Percentiles rank a stretch among this genome's conserved stretches.
Conservation (phyloP, 2,888 invertebrate species). For the Nowickia ferox region DNA sequence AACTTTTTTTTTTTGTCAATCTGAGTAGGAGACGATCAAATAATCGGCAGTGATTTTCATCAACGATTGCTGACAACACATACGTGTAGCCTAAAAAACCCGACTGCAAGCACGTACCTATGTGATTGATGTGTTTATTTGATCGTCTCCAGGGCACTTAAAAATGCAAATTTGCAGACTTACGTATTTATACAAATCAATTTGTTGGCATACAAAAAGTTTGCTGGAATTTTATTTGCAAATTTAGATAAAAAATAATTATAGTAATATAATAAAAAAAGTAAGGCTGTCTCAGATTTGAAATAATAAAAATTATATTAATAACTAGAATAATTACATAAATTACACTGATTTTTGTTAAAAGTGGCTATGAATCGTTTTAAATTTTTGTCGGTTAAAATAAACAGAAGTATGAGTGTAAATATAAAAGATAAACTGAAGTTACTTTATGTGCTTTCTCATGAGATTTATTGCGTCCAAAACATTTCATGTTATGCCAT, state of each 20-base stretch:
- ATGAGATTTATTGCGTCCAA: no score
- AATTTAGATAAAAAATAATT: conserved; percentile 12
- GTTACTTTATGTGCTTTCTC: no score
- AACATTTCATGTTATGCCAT: no score
- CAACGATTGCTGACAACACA: no score
- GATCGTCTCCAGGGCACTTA: no score
- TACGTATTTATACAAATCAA: conserved; percentile 1
- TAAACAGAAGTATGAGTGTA: background rate
- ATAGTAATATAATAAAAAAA: conserved; percentile 1
- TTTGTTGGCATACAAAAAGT: conserved; percentile 56
- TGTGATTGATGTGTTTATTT: no score
- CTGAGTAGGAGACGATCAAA: no score
- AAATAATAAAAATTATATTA: conserved; percentile 35
- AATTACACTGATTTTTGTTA: conserved; percentile 27
- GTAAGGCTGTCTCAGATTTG: background rate
- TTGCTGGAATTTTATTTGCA: conserved; percentile 61
- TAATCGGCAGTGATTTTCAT: no score
- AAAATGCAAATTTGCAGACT: background rate
- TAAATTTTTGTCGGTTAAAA: conserved; percentile 29
- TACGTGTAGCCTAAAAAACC: no score
- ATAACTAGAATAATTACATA: conserved; percentile 42
- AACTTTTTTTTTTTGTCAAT: no score
- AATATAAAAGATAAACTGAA: background rate
- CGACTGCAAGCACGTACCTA: no score
- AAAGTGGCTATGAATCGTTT: conserved; percentile 38